phyloP scores from a whole-genome alignment of 2,797 vertebrate genomes.

The Iguana delicatissima region DNA sequence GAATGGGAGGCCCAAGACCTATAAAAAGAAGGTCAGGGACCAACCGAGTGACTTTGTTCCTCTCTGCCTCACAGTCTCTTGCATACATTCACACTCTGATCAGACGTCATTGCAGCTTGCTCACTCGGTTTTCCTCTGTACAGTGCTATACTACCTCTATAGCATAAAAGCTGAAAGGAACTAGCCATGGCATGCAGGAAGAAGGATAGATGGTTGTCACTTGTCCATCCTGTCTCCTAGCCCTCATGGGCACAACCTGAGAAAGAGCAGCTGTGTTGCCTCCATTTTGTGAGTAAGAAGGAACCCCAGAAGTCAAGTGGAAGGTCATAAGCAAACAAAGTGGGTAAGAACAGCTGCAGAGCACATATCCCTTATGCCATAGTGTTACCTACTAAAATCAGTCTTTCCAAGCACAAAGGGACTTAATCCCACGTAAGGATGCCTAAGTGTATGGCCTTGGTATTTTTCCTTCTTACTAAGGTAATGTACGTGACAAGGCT shows the following conservation, averaged over 20 bases:
- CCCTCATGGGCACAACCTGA: neutral
- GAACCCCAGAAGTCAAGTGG: no score
- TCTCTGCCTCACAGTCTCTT: neutral
- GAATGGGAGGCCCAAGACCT: no score
- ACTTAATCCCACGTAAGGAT: neutral
- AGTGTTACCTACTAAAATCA: neutral
- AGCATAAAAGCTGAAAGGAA: neutral
- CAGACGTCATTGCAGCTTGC: neutral
- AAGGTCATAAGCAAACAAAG: no score
- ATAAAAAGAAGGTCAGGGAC: neutral
- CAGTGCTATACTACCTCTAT: neutral
- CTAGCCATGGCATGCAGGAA: neutral
- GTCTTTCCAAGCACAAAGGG: neutral
- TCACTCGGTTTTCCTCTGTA: neutral
- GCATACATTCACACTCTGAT: neutral
- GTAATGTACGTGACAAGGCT: neutral
- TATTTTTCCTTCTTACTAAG: neutral
- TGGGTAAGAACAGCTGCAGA: neutral
- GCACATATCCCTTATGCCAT: neutral
- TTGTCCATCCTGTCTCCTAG: neutral
- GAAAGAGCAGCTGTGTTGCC: neutral
- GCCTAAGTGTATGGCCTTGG: neutral
- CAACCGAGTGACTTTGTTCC: neutral
- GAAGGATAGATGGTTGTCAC: neutral
- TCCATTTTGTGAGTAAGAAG: neutral